Percentiles rank a stretch among this genome's conserved stretches.
These are phyloP conservation scores for Heterochromis multidens DNA, from an alignment of 2,113 vertebrate genomes.

Conservation along the genomic window DNA sequence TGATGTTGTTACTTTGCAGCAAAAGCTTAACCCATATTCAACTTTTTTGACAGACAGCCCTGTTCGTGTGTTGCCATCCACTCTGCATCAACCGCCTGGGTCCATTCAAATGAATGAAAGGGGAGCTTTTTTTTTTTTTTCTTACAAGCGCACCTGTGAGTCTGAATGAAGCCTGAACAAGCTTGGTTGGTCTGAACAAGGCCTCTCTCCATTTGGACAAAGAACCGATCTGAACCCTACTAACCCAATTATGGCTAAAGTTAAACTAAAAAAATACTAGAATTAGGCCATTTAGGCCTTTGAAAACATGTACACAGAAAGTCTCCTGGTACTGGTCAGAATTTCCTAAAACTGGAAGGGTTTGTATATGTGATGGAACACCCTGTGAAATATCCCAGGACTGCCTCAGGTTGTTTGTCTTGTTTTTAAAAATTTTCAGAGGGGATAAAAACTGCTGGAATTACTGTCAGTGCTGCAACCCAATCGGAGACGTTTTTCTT, in stretches of 20 bases:
- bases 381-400: neutral
- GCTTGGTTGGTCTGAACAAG: neutral
- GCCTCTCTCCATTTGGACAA: neutral
- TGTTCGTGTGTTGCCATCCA: neutral
- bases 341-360: neutral
- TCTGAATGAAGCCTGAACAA: neutral
- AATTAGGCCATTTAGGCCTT: neutral
- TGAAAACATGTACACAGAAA: neutral
- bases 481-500: neutral
- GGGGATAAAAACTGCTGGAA: neutral
- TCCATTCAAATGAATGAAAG: neutral
- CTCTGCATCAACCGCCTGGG: neutral
- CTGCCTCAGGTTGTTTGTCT: neutral
- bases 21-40: neutral
- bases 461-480: neutral
- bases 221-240: neutral
- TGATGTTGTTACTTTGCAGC: neutral
- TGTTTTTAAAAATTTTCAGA: slow-evolving; percentile 4
- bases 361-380: neutral
- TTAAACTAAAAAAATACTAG: neutral
- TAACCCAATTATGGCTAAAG: neutral
- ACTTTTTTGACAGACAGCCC: neutral
- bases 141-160: neutral
- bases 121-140: neutral
- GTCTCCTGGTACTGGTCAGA: neutral